These are phyloP conservation scores for Columbina picui DNA, from an alignment of 2,113 vertebrate genomes.

Conservation along the genomic window DNA sequence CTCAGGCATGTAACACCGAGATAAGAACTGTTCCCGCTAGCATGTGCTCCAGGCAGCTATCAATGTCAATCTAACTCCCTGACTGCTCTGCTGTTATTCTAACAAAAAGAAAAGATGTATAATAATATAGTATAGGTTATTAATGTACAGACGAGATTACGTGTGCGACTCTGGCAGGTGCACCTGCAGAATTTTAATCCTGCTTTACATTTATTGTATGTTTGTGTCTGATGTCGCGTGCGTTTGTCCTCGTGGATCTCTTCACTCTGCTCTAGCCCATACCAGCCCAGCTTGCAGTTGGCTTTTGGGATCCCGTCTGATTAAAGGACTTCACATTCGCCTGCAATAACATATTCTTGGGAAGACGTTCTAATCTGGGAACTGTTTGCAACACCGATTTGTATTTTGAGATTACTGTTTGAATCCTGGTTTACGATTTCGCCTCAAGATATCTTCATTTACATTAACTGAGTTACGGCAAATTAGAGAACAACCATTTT, in stretches of 20 bases:
- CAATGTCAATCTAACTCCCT: slow-evolving; percentile 22
- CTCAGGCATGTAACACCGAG: background rate
- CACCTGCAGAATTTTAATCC: background rate
- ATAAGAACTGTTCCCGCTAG: background rate
- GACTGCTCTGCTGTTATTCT: background rate
- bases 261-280: background rate
- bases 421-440: slow-evolving; percentile 51
- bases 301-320: slow-evolving; percentile 32
- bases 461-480: slow-evolving; percentile 42
- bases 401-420: slow-evolving; percentile 53
- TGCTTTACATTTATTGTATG: background rate
- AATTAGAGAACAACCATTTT: slow-evolving; percentile 38
- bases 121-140: background rate
- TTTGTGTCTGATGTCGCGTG: background rate
- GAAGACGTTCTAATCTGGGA: slow-evolving; percentile 62
- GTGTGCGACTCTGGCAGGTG: background rate
- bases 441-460: slow-evolving; percentile 56
- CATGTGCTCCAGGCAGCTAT: slow-evolving; percentile 17
- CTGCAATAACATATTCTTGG: background rate
- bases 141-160: background rate
- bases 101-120: background rate
- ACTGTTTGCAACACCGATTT: slow-evolving; percentile 43
- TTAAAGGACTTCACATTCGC: slow-evolving; percentile 23
- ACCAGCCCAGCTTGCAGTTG: background rate
- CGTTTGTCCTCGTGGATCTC: background rate